Evolutionary conservation across 2,797 vertebrate species (phyloP).

Genomic region (Cossypha niveicapilla): DNA sequence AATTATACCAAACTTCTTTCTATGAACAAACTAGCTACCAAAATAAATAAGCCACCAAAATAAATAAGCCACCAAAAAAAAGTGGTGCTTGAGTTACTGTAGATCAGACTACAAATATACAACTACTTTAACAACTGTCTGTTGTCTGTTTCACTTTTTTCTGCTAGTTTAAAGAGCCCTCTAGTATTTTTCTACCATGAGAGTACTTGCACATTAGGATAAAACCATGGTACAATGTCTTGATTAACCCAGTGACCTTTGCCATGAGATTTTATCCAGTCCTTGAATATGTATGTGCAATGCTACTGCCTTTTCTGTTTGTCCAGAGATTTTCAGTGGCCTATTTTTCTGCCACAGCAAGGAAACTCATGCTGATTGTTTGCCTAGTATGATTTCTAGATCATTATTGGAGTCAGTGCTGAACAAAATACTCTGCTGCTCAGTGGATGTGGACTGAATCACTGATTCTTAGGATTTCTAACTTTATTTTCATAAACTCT

Average conservation of each 20-base stretch:
- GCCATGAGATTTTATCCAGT: background rate
- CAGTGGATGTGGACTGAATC: background rate
- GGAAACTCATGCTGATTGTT: slow-evolving; percentile 17
- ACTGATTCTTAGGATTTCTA: background rate
- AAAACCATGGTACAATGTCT: background rate
- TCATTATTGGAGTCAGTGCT: background rate
- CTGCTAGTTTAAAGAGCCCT: background rate
- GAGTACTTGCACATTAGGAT: background rate
- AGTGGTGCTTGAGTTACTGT: background rate
- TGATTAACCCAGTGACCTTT: background rate
- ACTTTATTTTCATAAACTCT: background rate
- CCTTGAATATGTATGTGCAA: background rate
- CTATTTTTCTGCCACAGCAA: background rate
- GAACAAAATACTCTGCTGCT: background rate
- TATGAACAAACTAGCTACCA: background rate
- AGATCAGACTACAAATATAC: background rate
- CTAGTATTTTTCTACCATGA: background rate
- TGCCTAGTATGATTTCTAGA: background rate
- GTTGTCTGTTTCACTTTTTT: background rate
- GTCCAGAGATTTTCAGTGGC: slow-evolving; percentile 2
- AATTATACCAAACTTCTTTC: background rate
- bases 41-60: background rate
- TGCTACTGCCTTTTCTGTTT: slow-evolving; percentile 12
- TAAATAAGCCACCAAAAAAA: background rate
- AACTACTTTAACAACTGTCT: background rate